Evolutionary conservation across 2,888 invertebrate genomes (phyloP), one percentile per base, ranked within the genome.

Genomic region (Fissipunctia ypsillon): DNA sequence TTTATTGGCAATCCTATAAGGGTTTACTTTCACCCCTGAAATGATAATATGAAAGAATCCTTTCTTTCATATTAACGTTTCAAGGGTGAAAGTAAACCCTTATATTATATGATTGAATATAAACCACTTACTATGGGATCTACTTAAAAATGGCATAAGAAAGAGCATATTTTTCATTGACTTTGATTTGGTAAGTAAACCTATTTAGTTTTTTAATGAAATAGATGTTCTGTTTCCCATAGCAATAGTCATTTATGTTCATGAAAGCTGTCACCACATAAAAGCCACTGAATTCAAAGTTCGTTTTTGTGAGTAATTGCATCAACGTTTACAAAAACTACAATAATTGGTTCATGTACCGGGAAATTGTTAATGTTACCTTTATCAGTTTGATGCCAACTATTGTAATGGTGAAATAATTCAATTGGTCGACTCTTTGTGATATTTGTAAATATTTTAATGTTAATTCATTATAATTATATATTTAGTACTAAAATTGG

Each of bases 371-470:
- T 38, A 54, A 35, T 41, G 12, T 48, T 57, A n/a, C n/a, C 12
- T 10, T 31, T 14, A 31, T 57, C 45, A 48, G 31, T 57, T 43
- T 43, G 7, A 50, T 7, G 25, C 5, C 4, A 41, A 35, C 12
- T 43, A 41, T 25, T 6, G 5, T 16, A 19, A n/a, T n/a, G 19
- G 5, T n/a, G 12, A 54, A 28, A 52, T 73, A 38, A 6, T 10
- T n/a, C 19, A 38, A 16, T 25, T 6, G 7, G 7, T 45, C 10
- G 7, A 45, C 7, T 28, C 25, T 45, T 0, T 43, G 28, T n/a
- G 19, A 52, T 50, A 45, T 54, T 54, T 54, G 28, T 45, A 59
- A 35, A 70, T 74, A 43, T 77, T 48, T 22, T 45, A n/a, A 16
- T 52, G n/a, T 3, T 19, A 31, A 22, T 57, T 0, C 3, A 7